Conservation (phyloP, 2,797 vertebrate genomes). For the Leucoraja ocellata region DNA sequence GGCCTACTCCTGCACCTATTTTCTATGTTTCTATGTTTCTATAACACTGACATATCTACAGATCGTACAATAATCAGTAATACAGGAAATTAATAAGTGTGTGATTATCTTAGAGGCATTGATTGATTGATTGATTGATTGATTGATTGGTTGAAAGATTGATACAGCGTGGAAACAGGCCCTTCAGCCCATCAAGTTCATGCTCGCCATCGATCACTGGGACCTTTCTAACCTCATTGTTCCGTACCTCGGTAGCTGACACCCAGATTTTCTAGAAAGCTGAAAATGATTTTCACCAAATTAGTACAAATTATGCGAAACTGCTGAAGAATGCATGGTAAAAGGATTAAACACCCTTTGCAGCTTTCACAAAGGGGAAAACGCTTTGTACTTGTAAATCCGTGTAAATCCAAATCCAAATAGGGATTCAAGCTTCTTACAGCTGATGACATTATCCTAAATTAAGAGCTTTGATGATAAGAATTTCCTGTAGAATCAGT, state of each 20-base stretch:
- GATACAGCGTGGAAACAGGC: too few relatives aligned
- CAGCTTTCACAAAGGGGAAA: neutral
- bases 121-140: too few relatives aligned
- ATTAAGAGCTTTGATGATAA: neutral
- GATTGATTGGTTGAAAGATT: too few relatives aligned
- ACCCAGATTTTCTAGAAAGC: neutral
- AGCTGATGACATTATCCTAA: neutral
- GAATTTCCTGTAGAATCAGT: neutral
- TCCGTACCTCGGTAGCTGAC: neutral
- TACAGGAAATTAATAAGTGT: too few relatives aligned
- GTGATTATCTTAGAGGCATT: too few relatives aligned
- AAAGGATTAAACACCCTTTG: constrained; percentile 17
- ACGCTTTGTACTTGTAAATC: neutral
- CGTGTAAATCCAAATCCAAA: constrained; percentile 13
- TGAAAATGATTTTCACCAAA: constrained; percentile 21
- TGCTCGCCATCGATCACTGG: too few relatives aligned
- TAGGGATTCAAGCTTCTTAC: neutral
- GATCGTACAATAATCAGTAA: too few relatives aligned
- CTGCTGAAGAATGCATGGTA: constrained; percentile 5
- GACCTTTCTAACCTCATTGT: too few relatives aligned
- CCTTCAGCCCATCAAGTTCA: too few relatives aligned
- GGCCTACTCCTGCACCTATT: too few relatives aligned
- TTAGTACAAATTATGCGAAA: neutral
- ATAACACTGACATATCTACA: too few relatives aligned
- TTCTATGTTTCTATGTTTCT: too few relatives aligned